These are phyloP conservation scores for Scolopax bukidnonensis DNA, from an alignment of 2,797 vertebrate species.

Conservation along the genomic window DNA sequence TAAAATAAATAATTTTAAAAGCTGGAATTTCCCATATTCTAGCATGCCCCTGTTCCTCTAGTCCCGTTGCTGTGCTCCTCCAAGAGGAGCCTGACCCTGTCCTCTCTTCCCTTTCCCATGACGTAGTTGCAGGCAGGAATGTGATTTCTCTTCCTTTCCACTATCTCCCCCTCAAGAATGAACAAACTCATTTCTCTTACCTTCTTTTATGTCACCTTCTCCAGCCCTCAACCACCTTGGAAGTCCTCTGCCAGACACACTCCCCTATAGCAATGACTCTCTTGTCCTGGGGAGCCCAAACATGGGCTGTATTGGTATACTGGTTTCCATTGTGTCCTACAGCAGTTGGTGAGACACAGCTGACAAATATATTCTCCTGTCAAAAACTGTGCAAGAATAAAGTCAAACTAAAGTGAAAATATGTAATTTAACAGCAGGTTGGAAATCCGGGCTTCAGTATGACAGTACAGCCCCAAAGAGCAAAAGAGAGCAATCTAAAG, in stretches of 20 bases:
- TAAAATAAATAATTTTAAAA: neutral
- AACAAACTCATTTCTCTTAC: neutral
- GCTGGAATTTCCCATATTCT: neutral
- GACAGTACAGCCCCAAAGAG: too few relatives aligned
- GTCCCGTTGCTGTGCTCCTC: neutral
- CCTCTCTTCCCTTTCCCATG: neutral
- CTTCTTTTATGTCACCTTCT: neutral
- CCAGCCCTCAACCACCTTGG: neutral
- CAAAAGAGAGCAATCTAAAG: neutral
- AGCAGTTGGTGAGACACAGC: neutral
- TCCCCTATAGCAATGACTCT: neutral
- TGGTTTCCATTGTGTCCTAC: neutral
- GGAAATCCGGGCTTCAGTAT: too few relatives aligned
- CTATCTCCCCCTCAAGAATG: neutral
- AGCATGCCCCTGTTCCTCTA: neutral
- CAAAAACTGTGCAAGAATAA: too few relatives aligned
- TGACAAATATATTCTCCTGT: too few relatives aligned
- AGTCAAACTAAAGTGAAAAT: too few relatives aligned
- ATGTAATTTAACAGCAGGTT: too few relatives aligned
- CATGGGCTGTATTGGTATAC: neutral
- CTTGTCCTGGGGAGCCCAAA: neutral
- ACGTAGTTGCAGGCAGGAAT: neutral
- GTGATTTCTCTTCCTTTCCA: neutral
- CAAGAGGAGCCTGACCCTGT: neutral
- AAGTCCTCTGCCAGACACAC: neutral